Evolutionary conservation across 2,888 invertebrate genomes (phyloP), one percentile per base, ranked within the genome.

Genomic region (Xylophagus ater): DNA sequence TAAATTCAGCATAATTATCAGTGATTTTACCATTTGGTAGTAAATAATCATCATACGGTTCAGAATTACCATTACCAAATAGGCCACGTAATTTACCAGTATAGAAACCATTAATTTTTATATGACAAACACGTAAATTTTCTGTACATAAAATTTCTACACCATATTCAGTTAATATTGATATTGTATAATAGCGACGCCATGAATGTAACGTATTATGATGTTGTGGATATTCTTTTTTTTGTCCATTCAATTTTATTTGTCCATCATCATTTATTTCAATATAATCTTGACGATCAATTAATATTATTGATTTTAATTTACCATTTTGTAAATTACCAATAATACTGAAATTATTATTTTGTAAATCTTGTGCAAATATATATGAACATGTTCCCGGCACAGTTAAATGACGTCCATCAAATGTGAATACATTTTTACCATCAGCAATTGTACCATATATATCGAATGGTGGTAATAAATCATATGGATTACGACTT

Each of bases 21-120:
- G 73, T 71, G 53, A 86, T 76, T 65, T 78, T 77, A 53, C 85
- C 84, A 48, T 78, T 78, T 10, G 85, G 79, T 24, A 78, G 65
- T 40, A 75, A 74, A 60, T 79, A 79, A 62, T 94, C 94, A 55
- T 92, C 88, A 58, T 70, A 80, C 4, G 79, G 79, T 56, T 94
- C 94, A 54, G 85, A 80, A 72, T 92, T 89, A 42, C 82, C 87
- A 51, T 85, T 85, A 44, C 94, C 94, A 9, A 93, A 71, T 2
- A 94, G 72, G 56, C 94, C 92, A 10, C 82, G 80, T 3, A 84
- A 68, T 56, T 83, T 86, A 49, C 85, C 86, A 31, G 81, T 80
- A 62, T 92, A 93, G 73, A 81, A 93, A 7, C 90, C 90, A 50
- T 79, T 78, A 0, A 89, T 69, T 47, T 71, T 71, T 4, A 90